phyloP scores from a whole-genome alignment of 2,888 invertebrate genomes.

The Agelastica alni region DNA sequence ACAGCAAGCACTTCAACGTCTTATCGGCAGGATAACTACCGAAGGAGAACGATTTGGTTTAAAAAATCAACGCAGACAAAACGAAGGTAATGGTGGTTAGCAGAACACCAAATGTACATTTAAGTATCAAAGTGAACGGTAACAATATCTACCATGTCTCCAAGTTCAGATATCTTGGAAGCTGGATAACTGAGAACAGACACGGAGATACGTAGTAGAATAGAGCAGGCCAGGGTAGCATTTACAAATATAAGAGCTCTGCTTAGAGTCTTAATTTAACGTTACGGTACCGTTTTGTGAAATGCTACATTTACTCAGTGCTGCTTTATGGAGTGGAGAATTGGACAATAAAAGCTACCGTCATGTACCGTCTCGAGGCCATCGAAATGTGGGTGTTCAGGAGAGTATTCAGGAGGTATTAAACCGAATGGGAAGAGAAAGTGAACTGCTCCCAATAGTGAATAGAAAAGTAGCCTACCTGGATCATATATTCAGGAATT shows the following conservation, averaged over 20 bases:
- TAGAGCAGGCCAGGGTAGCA: too few relatives aligned
- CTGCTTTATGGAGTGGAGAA: too few relatives aligned
- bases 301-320: too few relatives aligned
- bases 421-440: not conserved
- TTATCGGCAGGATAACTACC: not conserved
- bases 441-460: not conserved
- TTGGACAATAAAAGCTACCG: too few relatives aligned
- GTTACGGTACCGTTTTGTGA: not conserved
- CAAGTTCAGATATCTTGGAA: too few relatives aligned
- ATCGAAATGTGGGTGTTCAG: not conserved
- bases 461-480: conserved; percentile 1
- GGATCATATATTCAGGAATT: not conserved
- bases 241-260: not conserved
- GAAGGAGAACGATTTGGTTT: not conserved
- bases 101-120: not conserved
- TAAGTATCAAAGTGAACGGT: too few relatives aligned
- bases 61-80: too few relatives aligned
- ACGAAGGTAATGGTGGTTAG: not conserved
- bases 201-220: not conserved
- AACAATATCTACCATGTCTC: too few relatives aligned
- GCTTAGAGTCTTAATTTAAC: not conserved
- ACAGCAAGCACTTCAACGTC: too few relatives aligned
- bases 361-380: not conserved
- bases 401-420: not conserved
- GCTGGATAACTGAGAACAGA: not conserved